Conservation (phyloP, 2,113 vertebrate species). For the Noturus placidus region DNA sequence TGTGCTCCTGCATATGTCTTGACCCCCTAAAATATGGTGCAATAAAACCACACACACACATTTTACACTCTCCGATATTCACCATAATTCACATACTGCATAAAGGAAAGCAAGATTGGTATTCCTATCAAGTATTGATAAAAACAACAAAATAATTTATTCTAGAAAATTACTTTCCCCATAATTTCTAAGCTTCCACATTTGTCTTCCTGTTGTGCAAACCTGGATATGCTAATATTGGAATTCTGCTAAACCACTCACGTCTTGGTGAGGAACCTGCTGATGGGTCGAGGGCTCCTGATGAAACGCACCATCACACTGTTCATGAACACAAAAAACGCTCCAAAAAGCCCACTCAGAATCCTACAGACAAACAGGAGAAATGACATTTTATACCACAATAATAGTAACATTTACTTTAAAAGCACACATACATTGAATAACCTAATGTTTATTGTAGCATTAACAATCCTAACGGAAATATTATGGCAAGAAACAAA, state of each 20-base stretch:
- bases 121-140: neutral
- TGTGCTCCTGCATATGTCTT: neutral
- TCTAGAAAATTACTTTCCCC: neutral
- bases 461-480: neutral
- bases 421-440: neutral
- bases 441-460: neutral
- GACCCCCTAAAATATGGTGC: neutral
- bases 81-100: neutral
- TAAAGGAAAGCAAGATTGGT: neutral
- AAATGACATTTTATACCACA: neutral
- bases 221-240: neutral
- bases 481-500: neutral
- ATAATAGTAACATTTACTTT: neutral
- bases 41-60: too few species aligned
- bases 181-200: neutral
- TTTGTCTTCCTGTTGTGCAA: neutral
- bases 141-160: neutral
- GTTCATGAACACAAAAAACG: conserved; percentile 43
- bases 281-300: conserved; percentile 19
- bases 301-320: conserved; percentile 42
- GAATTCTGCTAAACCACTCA: conserved; percentile 18
- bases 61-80: neutral
- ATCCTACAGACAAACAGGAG: conserved; percentile 18
- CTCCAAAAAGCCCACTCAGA: conserved; percentile 43
- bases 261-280: conserved; percentile 45